phyloP scores from a whole-genome alignment of 2,113 vertebrate species.

The Cinclus cinclus region DNA sequence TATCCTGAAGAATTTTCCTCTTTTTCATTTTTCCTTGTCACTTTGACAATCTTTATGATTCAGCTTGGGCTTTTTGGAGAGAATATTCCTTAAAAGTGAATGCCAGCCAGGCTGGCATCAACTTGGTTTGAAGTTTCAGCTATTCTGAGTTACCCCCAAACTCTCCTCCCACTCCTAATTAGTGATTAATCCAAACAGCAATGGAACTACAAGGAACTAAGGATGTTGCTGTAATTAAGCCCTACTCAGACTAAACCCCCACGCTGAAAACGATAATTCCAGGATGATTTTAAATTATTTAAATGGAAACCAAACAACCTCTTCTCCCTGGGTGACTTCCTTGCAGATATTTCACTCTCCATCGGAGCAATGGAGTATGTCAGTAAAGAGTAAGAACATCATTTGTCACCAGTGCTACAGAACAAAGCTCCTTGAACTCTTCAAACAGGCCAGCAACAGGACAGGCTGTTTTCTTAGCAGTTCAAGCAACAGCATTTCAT shows the following conservation, averaged over 20 bases:
- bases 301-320: constrained; percentile 30
- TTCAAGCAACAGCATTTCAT: neutral
- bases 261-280: neutral
- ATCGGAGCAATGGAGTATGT: constrained; percentile 14
- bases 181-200: neutral
- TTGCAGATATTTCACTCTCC: neutral
- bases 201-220: neutral
- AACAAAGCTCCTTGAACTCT: neutral
- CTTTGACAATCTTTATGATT: neutral
- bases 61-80: neutral
- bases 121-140: neutral
- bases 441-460: neutral
- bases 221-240: neutral
- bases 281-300: neutral
- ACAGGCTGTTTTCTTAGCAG: neutral
- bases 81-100: neutral
- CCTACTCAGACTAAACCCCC: neutral
- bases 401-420: neutral
- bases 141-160: neutral
- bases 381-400: neutral
- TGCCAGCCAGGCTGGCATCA: neutral
- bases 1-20: neutral
- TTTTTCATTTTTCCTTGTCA: neutral
- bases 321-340: neutral
- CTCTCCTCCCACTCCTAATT: neutral